Evolutionary conservation across 2,113 vertebrate species (phyloP).

Genomic region (Podilymbus podiceps): DNA sequence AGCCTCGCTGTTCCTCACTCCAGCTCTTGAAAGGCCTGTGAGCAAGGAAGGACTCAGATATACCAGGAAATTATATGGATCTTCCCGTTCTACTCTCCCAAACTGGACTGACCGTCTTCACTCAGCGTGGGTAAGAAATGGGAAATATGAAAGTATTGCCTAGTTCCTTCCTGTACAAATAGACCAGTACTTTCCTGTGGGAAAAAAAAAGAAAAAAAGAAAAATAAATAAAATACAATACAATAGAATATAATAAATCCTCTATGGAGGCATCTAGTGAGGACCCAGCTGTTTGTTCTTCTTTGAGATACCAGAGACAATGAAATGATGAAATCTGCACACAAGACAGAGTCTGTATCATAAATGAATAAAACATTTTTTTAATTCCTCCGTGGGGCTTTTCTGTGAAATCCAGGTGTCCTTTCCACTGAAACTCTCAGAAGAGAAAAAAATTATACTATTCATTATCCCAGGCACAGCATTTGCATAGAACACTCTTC

Average conservation of each 20-base stretch:
- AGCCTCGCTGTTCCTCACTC: background rate
- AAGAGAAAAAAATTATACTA: constrained; percentile 44
- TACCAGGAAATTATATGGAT: background rate
- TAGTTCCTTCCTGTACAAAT: background rate
- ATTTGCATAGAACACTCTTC: constrained; percentile 47
- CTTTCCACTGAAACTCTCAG: constrained; percentile 43
- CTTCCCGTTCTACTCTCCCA: background rate
- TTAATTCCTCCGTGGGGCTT: constrained; percentile 41
- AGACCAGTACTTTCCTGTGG: background rate
- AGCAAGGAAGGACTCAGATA: background rate
- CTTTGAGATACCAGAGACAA: constrained; percentile 38
- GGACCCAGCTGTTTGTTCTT: constrained; percentile 35
- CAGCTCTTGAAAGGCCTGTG: background rate
- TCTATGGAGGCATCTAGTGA: constrained; percentile 4
- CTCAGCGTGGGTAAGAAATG: background rate
- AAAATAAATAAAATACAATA: background rate
- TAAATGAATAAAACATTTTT: constrained; percentile 55
- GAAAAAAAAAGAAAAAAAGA: background rate
- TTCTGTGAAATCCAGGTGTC: constrained; percentile 57
- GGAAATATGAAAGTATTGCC: background rate
- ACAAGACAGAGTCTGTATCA: background rate
- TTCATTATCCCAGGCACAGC: constrained; percentile 30
- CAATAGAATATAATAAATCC: background rate
- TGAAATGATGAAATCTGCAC: constrained; percentile 44
- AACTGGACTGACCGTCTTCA: background rate